Evolutionary conservation across 2,888 invertebrate species (phyloP).

Genomic region (Colletes collaris): DNA sequence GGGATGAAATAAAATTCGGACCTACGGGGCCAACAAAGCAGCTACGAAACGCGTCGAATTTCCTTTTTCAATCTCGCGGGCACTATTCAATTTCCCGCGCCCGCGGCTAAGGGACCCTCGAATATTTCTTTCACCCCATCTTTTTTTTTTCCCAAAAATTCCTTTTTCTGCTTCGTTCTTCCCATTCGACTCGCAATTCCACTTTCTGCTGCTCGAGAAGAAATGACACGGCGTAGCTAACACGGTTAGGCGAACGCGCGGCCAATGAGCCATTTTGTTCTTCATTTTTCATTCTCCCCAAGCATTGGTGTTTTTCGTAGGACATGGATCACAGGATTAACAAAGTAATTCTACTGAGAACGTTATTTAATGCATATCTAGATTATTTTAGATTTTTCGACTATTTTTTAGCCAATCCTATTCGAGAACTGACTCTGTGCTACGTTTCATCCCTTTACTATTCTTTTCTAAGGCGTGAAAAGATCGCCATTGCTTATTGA

Average conservation of each 20-base stretch:
- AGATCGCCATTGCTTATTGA: no score
- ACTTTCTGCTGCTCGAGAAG: slow-evolving; percentile 56
- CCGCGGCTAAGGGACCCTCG: slow-evolving; percentile 68
- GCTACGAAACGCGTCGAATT: slow-evolving; percentile 74
- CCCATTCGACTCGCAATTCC: slow-evolving; percentile 54
- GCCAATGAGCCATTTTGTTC: slow-evolving; percentile 80
- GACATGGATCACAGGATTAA: no score
- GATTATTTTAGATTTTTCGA: no score
- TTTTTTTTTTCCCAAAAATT: slow-evolving; percentile 31
- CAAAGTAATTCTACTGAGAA: no score
- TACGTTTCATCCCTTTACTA: no score
- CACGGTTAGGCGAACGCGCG: slow-evolving; percentile 78
- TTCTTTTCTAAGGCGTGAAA: no score
- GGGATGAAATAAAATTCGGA: slow-evolving; percentile 59
- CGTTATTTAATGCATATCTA: no score
- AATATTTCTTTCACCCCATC: slow-evolving; percentile 55
- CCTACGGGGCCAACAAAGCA: slow-evolving; percentile 68
- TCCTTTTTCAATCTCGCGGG: slow-evolving; percentile 77
- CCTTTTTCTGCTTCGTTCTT: slow-evolving; percentile 28
- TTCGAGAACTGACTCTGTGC: no score
- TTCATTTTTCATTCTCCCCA: slow-evolving; percentile 70
- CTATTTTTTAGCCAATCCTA: no score
- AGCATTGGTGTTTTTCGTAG: slow-evolving; percentile 15
- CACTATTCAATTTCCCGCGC: slow-evolving; percentile 79
- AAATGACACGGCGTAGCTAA: slow-evolving; percentile 77